These are phyloP conservation scores for Zaprionus africanus DNA, from an alignment of 1,140 invertebrate genomes.

Conservation along the genomic window DNA sequence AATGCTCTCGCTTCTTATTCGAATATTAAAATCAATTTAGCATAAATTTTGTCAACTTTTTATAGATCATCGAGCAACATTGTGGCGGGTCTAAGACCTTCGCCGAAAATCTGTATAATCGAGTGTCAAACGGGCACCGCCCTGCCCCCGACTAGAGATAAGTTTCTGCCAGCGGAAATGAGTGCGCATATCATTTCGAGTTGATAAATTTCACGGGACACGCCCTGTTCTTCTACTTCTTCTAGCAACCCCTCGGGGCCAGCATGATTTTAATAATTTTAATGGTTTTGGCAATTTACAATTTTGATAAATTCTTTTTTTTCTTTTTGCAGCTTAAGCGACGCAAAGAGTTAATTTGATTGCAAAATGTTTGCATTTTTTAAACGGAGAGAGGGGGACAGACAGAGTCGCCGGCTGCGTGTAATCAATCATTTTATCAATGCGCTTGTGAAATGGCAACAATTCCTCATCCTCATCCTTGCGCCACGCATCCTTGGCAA, in stretches of 20 bases:
- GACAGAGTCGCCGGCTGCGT: conserved; percentile 58
- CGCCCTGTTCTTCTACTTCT: conserved; percentile 57
- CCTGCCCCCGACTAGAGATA: neutral
- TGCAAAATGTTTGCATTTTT: conserved; percentile 74
- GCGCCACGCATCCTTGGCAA: conserved; percentile 10
- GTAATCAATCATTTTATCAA: conserved; percentile 83
- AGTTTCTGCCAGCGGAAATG: conserved; percentile 40
- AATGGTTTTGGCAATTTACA: conserved; percentile 82
- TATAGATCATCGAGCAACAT: conserved; percentile 33
- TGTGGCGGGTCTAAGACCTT: conserved; percentile 26
- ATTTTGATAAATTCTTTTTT: conserved; percentile 81
- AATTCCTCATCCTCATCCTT: conserved; percentile 68
- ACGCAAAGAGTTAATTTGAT: conserved; percentile 82
- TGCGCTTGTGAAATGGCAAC: conserved; percentile 78
- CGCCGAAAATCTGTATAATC: neutral
- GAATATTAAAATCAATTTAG: conserved; percentile 75
- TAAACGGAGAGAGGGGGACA: conserved; percentile 12
- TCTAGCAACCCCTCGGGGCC: conserved; percentile 32
- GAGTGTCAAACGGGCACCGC: neutral
- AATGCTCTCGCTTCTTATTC: conserved; percentile 45
- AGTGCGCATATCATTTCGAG: conserved; percentile 76
- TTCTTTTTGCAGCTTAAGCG: conserved; percentile 70
- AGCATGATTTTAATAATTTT: conserved; percentile 82
- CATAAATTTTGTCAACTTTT: conserved; percentile 66
- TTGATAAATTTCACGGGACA: conserved; percentile 79